Base-by-base conservation (phyloP, 2,797 vertebrate species). In the Neosilurus mollespiculum region DNA sequence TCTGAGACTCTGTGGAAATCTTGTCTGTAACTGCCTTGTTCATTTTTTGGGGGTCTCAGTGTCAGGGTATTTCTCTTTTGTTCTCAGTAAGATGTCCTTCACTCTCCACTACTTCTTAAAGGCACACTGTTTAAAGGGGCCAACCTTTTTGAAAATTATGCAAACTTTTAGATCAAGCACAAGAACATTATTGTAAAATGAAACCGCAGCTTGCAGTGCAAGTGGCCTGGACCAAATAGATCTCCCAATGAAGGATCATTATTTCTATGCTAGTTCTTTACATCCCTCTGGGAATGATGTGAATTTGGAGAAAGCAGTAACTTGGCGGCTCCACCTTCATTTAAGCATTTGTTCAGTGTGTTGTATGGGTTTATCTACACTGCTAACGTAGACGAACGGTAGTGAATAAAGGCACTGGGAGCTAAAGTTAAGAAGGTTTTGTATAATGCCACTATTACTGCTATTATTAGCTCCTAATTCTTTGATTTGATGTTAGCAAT, bases 91-190 rank as follows among this genome's bases (percentile, higher is more conserved):
- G 56, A 81, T 73, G 78, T 78, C 70, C 58, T 83, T 77, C 43
- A 43, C 43, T 43, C 71, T 77, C 67, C 49, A 65, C 18, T 61
- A 61, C 37, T 18, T 64, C 69, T 86, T 34, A 84, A 70, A 82
- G 80, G 80, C 53, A 76, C 34, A 78, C 66, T 84, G 24, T 49
- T 72, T 69, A 86, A 69, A 30, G 83, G 81, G 88, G 82, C 86
- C 86, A 83, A 70, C 37, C 24, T 30, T 80, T 78, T 80, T 61
- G n/a, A 87, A 81, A 49, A 77, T 85, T 85, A 84, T 88, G 85
- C 83, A 88, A 88, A 81, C 30, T 26, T 87, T 81, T 84, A 81
- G 81, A 85, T 85, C 53, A 87, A 89, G 88, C 88, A 89, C 87
- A 88, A 89, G 56, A 70, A 59, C 75, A 85, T 64, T 65, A 66